Percentiles rank a stretch among this genome's conserved stretches.
Conservation (phyloP, 2,888 invertebrate species). For the Agrotis puta region DNA sequence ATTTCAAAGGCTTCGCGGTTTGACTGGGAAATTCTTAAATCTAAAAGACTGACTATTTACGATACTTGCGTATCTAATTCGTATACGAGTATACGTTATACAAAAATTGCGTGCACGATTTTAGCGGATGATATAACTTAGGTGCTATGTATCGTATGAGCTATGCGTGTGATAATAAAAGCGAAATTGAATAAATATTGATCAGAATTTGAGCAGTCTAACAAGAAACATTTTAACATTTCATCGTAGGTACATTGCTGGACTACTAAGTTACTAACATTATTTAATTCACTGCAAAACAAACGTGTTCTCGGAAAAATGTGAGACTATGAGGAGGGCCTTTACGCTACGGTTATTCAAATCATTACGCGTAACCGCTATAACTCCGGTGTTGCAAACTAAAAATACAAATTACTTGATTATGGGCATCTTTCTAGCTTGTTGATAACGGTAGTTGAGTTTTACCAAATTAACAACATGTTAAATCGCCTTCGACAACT, state of each 20-base stretch:
- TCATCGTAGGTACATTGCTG: conserved; percentile 17
- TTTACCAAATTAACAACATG: conserved; percentile 22
- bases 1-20: conserved; percentile 20
- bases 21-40: conserved; percentile 26
- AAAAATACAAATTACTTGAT: conserved; percentile 61
- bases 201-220: conserved; percentile 37
- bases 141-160: conserved; percentile 24
- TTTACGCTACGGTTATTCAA: conserved; percentile 60
- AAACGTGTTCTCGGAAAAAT: conserved; percentile 24
- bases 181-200: conserved; percentile 54
- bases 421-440: conserved; percentile 39
- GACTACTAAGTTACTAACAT: conserved; percentile 10
- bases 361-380: conserved; percentile 58
- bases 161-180: conserved; percentile 36
- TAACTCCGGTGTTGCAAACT: conserved; percentile 46
- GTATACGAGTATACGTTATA: conserved; percentile 21
- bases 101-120: conserved; percentile 53
- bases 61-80: conserved; percentile 47
- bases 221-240: conserved; percentile 31
- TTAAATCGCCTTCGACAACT: conserved; percentile 21
- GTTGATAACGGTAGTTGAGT: conserved; percentile 46
- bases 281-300: conserved; percentile 25
- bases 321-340: conserved; percentile 36
- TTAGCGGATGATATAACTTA: conserved; percentile 53
- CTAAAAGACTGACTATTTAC: conserved; percentile 27